Base-by-base conservation (phyloP, 2,888 invertebrate species). In the Drosophila dives region DNA sequence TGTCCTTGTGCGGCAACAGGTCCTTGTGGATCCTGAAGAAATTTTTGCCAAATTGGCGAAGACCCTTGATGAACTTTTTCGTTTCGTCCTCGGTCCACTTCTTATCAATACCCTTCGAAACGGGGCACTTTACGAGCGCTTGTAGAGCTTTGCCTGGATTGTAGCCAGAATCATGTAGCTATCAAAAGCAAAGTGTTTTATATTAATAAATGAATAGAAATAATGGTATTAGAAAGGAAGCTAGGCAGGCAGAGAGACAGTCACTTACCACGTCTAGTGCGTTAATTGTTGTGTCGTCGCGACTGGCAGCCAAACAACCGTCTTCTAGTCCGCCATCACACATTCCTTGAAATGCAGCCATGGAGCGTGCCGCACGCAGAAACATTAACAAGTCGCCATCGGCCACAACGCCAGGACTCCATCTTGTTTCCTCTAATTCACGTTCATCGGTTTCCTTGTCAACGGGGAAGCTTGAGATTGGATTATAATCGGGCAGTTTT, bases 311-410 rank as follows among this genome's bases (percentile, higher is more conserved):
- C 91, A 98, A 96, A 94, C 98, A 98, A 91, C 99, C 99, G 94
- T 99, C 99, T 94, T 99, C 99, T 63, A 98, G 97, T 81, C 99
- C 99, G 78, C 98, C 98, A 95, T 99, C 98, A 95, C 99, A 99
- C 98, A 99, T 98, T 90, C 99, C 98, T 93, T 99, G 99, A 94
- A 99, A 99, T 71, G 99, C 99, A 92, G 99, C 99, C 97, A 99
- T 98, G 75, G 98, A 98, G 91, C 99, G 96, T 83, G 98, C 99
- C 87, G 99, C 99, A 91, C 99, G 95, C 93, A 99, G 95, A 94
- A 98, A 99, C 98, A 99, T 99, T 92, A 99, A 96, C 93, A 99
- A 95, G 94, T 99, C 99, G 89, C 97, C 96, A 94, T 99, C 99
- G 91, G 96, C 95, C 84, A 97, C 95, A 94, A 98, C 97, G 86